Evolutionary conservation across 1,140 invertebrate species (phyloP).

Genomic region (Leptopilina clavipes): DNA sequence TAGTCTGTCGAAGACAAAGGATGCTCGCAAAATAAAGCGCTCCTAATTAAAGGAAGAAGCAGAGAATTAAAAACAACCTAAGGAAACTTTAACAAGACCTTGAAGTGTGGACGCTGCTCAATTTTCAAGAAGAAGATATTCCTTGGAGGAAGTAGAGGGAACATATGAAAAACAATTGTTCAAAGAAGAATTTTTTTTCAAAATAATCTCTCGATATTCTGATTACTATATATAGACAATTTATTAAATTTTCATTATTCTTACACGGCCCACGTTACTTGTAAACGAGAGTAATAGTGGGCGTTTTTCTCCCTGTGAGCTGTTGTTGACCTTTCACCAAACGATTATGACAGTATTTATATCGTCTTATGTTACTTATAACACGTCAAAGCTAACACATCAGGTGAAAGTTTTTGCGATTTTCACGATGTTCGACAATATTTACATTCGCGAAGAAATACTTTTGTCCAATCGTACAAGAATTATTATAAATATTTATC

Average conservation of each 20-base stretch:
- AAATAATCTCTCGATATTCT: no score
- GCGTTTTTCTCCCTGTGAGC: conserved; percentile 58
- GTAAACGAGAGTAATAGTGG: conserved; percentile 60
- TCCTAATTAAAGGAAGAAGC: conserved; percentile 69
- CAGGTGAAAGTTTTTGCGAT: conserved; percentile 57
- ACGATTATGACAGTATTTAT: conserved; percentile 55
- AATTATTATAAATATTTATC: no score
- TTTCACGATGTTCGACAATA: conserved; percentile 13
- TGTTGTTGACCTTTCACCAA: conserved; percentile 62
- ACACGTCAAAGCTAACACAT: conserved; percentile 46
- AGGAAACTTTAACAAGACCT: conserved; percentile 17
- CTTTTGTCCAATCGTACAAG: no score
- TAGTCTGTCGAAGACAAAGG: conserved; percentile 62
- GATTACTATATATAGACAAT: not conserved
- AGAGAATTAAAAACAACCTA: conserved; percentile 40
- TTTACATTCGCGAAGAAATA: conserved; percentile 7
- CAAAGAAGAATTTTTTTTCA: no score
- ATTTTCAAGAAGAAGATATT: not conserved
- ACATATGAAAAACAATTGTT: not conserved
- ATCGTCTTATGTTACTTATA: conserved; percentile 51
- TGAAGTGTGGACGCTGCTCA: not conserved
- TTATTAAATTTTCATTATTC: conserved; percentile 18
- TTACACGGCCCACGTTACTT: conserved; percentile 49
- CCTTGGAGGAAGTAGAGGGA: not conserved
- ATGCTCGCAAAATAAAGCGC: conserved; percentile 63